Evolutionary conservation across 2,113 vertebrate genomes (phyloP).

Genomic region (Dipodomys ordii): DNA sequence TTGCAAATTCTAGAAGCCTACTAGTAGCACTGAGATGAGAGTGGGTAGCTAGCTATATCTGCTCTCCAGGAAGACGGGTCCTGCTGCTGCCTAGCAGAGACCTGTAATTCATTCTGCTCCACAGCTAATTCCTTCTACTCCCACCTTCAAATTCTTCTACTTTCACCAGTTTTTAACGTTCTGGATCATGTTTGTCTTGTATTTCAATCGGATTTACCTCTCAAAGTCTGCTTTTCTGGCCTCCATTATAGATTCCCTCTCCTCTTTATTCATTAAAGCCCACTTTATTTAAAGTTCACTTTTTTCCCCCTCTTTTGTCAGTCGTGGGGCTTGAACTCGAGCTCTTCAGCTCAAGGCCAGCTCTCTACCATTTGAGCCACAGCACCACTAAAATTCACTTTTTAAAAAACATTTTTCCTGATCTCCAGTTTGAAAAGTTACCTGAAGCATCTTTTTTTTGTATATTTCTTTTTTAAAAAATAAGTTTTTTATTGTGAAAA

Average conservation of each 20-base stretch:
- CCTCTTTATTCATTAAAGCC: not conserved
- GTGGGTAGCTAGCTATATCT: too few relatives aligned
- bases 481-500: too few relatives aligned
- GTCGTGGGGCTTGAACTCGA: too few relatives aligned
- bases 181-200: not conserved
- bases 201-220: constrained; percentile 1
- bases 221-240: not conserved
- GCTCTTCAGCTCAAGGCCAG: too few relatives aligned
- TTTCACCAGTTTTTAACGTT: not conserved
- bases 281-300: not conserved
- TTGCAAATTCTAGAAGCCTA: not conserved
- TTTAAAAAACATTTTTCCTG: not conserved
- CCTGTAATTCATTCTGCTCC: not conserved
- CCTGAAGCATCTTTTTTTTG: not conserved
- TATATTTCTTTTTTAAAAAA: too few relatives aligned
- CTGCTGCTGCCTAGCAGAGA: not conserved
- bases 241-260: not conserved
- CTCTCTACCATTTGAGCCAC: too few relatives aligned
- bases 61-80: not conserved
- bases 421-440: not conserved
- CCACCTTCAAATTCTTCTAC: not conserved
- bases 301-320: too few relatives aligned
- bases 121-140: not conserved
- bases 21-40: not conserved
- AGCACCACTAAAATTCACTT: too few relatives aligned